phyloP scores from a whole-genome alignment of 92 coral and sea anemone genomes.

The Galaxea fascicularis region DNA sequence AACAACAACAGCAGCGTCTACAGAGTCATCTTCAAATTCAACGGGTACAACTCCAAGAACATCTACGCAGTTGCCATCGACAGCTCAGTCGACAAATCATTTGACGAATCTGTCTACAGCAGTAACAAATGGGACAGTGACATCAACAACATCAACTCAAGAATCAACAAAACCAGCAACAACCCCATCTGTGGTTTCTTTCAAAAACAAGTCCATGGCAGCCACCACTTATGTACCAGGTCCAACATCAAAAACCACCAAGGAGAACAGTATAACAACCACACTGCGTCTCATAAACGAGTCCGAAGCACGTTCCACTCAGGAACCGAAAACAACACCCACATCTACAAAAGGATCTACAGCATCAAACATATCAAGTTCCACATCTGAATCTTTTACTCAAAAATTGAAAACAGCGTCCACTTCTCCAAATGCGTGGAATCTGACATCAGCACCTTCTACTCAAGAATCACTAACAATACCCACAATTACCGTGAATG shows the following conservation, averaged over 20 bases:
- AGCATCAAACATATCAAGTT: not conserved
- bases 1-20: no score
- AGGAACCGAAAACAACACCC: not conserved
- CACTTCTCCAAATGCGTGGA: not conserved
- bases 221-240: no score
- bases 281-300: no score
- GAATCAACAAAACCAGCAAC: not conserved
- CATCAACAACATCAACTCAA: not conserved
- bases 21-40: no score
- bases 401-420: constrained; percentile 1
- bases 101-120: not conserved
- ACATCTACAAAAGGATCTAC: not conserved
- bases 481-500: not conserved
- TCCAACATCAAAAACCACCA: no score
- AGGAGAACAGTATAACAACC: no score
- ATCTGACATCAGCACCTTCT: constrained; percentile 8
- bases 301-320: no score
- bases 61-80: no score
- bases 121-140: not conserved
- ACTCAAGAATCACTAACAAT: not conserved
- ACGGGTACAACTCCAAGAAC: no score
- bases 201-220: no score
- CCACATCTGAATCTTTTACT: not conserved
- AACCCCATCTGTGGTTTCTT: no score
- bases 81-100: not conserved